A percentile compares a stretch with the other conserved stretches of the same genome.
Evolutionary conservation across 2,113 vertebrate species (phyloP).

Genomic region (Catharus minimus): DNA sequence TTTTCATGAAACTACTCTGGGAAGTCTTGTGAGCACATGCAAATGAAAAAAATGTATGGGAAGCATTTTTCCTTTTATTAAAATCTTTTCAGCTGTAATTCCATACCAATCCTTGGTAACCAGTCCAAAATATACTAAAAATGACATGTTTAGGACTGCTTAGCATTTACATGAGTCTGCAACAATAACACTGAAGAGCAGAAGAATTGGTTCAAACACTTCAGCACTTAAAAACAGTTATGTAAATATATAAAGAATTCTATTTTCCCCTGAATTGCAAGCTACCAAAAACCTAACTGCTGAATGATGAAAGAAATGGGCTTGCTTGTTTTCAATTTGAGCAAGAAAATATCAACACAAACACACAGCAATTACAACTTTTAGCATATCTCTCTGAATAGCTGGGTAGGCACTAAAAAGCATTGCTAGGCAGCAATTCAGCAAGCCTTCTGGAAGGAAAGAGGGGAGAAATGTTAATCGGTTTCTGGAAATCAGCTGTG

Average conservation of each 20-base stretch:
- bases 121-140: not conserved
- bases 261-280: conserved; percentile 21
- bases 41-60: not conserved
- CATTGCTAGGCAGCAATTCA: not conserved
- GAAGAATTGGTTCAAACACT: not conserved
- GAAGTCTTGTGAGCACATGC: not conserved
- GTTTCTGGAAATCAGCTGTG: not conserved
- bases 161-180: not conserved
- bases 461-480: not conserved
- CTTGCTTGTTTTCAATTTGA: conserved; percentile 6
- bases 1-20: not conserved
- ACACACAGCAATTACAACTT: conserved; percentile 24
- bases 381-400: not conserved
- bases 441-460: not conserved
- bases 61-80: not conserved
- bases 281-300: not conserved
- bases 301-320: not conserved
- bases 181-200: not conserved
- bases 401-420: not conserved
- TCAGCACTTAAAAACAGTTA: not conserved
- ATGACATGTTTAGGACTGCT: not conserved
- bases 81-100: not conserved
- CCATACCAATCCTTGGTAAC: not conserved
- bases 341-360: conserved; percentile 17
- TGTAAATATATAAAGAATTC: not conserved